These are phyloP conservation scores for Acipenser ruthenus DNA, from an alignment of 2,797 vertebrate species.

Conservation along the genomic window DNA sequence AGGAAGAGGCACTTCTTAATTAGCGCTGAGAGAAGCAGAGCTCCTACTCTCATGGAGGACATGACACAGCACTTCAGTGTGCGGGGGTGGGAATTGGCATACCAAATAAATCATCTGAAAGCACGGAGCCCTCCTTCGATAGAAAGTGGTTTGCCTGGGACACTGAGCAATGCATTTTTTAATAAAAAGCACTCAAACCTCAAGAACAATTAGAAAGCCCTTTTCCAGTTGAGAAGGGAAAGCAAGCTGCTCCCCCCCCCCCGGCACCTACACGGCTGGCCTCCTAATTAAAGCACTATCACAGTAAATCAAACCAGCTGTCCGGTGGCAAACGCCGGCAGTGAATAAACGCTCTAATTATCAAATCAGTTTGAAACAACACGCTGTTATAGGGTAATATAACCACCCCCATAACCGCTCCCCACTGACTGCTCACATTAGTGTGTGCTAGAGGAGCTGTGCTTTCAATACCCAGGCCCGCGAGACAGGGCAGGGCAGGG, in stretches of 20 bases:
- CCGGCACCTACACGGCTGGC: too few species aligned
- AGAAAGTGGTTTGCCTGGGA: too few species aligned
- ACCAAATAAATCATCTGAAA: too few species aligned
- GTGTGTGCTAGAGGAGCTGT: constrained; percentile 1
- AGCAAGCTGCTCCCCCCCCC: too few species aligned
- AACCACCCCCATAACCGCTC: constrained; percentile 4
- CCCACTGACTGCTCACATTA: constrained; percentile 9
- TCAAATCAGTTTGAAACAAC: constrained; percentile 34
- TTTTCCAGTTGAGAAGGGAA: too few species aligned
- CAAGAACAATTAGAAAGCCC: too few species aligned
- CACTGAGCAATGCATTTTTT: too few species aligned
- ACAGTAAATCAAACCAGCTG: constrained; percentile 34
- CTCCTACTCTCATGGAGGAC: too few species aligned
- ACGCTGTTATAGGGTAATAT: constrained; percentile 13
- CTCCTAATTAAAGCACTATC: constrained; percentile 28
- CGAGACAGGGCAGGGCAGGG: neutral
- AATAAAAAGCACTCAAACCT: too few species aligned
- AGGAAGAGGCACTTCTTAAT: constrained; percentile 27
- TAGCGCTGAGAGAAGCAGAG: constrained; percentile 13
- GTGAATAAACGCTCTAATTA: constrained; percentile 40
- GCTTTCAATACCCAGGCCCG: constrained; percentile 20
- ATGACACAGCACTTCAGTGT: too few species aligned
- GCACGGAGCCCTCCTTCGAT: too few species aligned
- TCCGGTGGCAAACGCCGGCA: constrained; percentile 16
- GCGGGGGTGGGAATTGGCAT: too few species aligned